A percentile compares a stretch with the other conserved stretches of the same genome.
phyloP scores from a whole-genome alignment of 2,797 vertebrate species.

The Myiotriccus ornatus region DNA sequence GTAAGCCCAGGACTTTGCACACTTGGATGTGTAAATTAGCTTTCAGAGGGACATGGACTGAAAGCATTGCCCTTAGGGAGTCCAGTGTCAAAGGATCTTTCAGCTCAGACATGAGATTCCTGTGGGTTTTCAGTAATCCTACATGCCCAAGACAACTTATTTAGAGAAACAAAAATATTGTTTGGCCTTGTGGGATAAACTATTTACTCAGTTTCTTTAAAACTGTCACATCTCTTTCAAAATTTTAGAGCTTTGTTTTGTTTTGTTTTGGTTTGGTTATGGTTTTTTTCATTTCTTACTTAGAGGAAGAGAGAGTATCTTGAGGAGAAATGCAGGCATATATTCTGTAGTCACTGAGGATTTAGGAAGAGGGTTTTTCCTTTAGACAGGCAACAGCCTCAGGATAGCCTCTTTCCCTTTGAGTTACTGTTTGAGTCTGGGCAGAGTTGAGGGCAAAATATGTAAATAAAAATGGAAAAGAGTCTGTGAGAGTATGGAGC shows the following conservation, averaged over 20 bases:
- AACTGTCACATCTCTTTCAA: slow-evolving; percentile 35
- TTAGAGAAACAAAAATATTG: slow-evolving; percentile 46
- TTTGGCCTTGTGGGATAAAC: slow-evolving; percentile 43
- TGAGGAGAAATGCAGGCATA: neutral
- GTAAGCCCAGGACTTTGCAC: neutral
- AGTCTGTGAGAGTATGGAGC: neutral
- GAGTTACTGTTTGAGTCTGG: neutral
- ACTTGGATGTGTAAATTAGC: neutral
- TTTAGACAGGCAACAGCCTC: neutral
- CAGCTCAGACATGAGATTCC: slow-evolving; percentile 27
- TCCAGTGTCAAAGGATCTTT: slow-evolving; percentile 2
- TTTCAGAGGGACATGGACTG: neutral
- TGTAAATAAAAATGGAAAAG: neutral
- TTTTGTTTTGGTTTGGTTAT: neutral
- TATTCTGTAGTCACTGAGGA: neutral
- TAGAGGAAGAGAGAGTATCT: neutral
- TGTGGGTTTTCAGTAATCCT: slow-evolving; percentile 47
- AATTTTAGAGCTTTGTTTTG: slow-evolving; percentile 1
- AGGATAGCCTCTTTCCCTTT: neutral
- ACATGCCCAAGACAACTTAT: neutral
- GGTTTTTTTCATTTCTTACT: neutral
- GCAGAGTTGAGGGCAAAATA: neutral
- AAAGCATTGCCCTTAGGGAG: neutral
- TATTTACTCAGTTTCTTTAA: slow-evolving; percentile 45
- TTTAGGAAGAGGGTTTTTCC: neutral